Conservation (phyloP, 2,113 vertebrate species). For the Mastomys natalensis region DNA sequence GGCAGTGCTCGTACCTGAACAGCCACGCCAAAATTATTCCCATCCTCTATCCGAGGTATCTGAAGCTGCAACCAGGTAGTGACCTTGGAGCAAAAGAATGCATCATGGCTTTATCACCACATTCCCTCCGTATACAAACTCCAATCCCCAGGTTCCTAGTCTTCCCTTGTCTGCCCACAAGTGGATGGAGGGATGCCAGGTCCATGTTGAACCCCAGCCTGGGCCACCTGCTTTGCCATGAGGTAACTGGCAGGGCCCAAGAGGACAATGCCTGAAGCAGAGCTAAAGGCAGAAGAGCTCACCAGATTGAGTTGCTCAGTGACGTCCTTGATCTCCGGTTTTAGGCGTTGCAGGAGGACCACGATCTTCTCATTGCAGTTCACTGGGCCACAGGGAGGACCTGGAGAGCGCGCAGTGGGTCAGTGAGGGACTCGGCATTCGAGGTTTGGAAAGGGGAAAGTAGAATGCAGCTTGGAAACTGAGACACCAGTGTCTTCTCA, state of each 20-base stretch:
- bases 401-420: conserved; percentile 76
- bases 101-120: not conserved
- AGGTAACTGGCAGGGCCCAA: conserved; percentile 19
- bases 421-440: not conserved
- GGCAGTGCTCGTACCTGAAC: conserved; percentile 89
- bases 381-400: conserved; percentile 93
- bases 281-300: conserved; percentile 60
- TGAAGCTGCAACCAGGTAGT: conserved; percentile 94
- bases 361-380: conserved; percentile 91
- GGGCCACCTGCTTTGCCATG: not conserved
- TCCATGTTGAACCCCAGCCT: conserved; percentile 16
- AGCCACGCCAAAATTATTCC: conserved; percentile 96
- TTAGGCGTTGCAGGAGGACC: conserved; percentile 88
- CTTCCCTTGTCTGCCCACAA: not conserved
- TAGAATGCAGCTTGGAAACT: not conserved
- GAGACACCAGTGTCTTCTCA: not conserved
- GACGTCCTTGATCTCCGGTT: conserved; percentile 91
- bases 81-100: conserved; percentile 85
- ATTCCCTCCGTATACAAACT: not conserved
- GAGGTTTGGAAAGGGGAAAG: not conserved
- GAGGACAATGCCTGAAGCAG: conserved; percentile 35
- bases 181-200: not conserved
- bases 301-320: conserved; percentile 94
- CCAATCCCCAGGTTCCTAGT: not conserved
- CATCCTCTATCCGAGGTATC: conserved; percentile 94